phyloP scores from a whole-genome alignment of 2,113 vertebrate species.

The Sebastes fasciatus region DNA sequence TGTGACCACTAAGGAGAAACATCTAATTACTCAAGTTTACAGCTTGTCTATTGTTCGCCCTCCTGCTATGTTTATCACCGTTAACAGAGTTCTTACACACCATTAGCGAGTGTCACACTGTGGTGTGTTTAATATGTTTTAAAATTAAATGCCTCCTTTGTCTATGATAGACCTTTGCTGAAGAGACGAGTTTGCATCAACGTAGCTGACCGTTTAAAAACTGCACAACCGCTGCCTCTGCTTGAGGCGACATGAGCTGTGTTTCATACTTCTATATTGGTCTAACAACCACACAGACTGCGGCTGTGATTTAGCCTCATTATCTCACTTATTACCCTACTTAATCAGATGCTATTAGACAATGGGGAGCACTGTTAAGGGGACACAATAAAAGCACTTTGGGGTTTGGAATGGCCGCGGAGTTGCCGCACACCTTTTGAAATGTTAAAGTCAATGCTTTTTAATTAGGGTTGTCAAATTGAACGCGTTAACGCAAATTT shows the following conservation, averaged over 20 bases:
- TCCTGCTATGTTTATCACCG: conserved; percentile 24
- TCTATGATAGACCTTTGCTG: background rate
- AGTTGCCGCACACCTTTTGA: conserved; percentile 1
- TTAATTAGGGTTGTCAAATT: background rate
- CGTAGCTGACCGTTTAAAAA: background rate
- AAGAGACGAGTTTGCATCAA: background rate
- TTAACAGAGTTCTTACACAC: background rate
- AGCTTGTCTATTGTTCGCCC: conserved; percentile 7
- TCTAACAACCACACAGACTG: background rate
- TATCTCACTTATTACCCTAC: conserved; percentile 19
- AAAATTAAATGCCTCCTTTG: background rate
- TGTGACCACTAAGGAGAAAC: conserved; percentile 22
- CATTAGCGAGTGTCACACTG: conserved; percentile 15
- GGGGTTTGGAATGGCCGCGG: background rate
- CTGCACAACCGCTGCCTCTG: background rate
- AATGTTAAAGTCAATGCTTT: conserved; percentile 6
- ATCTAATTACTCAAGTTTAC: conserved; percentile 48
- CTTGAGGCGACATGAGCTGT: conserved; percentile 2
- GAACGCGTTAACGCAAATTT: too few species aligned
- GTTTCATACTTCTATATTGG: background rate
- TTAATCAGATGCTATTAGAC: conserved; percentile 34
- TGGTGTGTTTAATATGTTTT: background rate
- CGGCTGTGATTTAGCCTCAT: conserved; percentile 22
- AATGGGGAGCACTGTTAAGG: conserved; percentile 20
- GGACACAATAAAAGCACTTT: conserved; percentile 34